Percentiles rank a stretch among this genome's conserved stretches.
Evolutionary conservation across 2,113 vertebrate species (phyloP).

Genomic region (Sphyrna mokarran): DNA sequence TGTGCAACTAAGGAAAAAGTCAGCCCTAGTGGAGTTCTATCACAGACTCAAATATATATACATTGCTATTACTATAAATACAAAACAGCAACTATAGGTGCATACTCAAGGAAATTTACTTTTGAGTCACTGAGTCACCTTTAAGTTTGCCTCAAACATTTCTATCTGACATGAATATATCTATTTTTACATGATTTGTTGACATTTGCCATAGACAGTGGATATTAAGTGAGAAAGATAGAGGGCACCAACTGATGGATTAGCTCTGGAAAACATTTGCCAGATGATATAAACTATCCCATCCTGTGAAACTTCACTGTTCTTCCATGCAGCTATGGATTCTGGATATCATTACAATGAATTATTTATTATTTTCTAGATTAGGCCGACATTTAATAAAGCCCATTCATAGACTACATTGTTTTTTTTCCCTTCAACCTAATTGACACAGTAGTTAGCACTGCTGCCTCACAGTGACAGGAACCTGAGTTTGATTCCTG

Average conservation of each 20-base stretch:
- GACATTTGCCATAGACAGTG: neutral
- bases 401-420: slow-evolving; percentile 30
- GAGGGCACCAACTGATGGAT: neutral
- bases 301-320: neutral
- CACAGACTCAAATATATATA: neutral
- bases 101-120: neutral
- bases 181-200: slow-evolving; percentile 13
- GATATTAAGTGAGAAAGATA: neutral
- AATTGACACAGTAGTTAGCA: neutral
- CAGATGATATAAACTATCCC: neutral
- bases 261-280: neutral
- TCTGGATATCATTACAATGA: neutral
- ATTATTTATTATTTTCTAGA: neutral
- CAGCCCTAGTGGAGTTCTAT: neutral
- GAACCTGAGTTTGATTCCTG: too few relatives aligned
- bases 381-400: slow-evolving; percentile 64
- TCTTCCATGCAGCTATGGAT: neutral
- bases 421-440: neutral
- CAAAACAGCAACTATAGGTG: neutral
- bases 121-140: neutral
- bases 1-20: neutral
- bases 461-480: too few relatives aligned
- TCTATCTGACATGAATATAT: neutral
- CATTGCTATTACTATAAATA: neutral
- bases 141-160: neutral